Conservation (phyloP, 2,797 vertebrate species). For the Schizopygopsis pylzovi region DNA sequence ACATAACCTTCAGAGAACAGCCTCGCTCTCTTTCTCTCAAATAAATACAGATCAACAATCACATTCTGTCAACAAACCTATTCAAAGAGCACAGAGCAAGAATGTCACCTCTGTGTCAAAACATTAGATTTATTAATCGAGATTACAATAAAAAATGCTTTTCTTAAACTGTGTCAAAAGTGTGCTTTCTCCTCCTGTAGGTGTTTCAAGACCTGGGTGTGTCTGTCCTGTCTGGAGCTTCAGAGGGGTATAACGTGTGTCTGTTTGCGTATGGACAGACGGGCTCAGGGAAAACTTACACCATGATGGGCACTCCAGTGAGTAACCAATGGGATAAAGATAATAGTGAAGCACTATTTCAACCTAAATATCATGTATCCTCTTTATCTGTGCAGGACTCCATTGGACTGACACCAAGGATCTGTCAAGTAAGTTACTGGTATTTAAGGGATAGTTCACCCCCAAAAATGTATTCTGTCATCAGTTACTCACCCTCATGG, state of each 20-base stretch:
- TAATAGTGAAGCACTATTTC: background rate
- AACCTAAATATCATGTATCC: background rate
- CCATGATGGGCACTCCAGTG: slow-evolving; percentile 97
- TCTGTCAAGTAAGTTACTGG: slow-evolving; percentile 88
- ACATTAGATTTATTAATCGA: background rate
- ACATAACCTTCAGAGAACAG: slow-evolving; percentile 18
- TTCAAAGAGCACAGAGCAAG: slow-evolving; percentile 3
- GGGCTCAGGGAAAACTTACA: slow-evolving; percentile 97
- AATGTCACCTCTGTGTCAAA: background rate
- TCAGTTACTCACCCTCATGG: background rate
- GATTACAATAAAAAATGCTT: background rate
- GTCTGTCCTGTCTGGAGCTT: slow-evolving; percentile 89
- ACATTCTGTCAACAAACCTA: background rate
- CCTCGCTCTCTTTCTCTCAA: background rate
- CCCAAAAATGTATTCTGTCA: background rate
- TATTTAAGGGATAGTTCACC: slow-evolving; percentile 32
- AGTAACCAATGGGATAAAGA: slow-evolving; percentile 65
- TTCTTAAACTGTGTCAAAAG: slow-evolving; percentile 6
- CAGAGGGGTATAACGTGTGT: slow-evolving; percentile 95
- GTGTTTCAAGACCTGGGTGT: slow-evolving; percentile 96
- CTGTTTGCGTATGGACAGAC: slow-evolving; percentile 99
- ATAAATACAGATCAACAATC: background rate
- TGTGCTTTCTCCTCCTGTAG: slow-evolving; percentile 70
- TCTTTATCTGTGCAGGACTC: slow-evolving; percentile 81
- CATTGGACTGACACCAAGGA: slow-evolving; percentile 91